Conservation (phyloP, 2,797 vertebrate genomes). For the Tangara arthus region DNA sequence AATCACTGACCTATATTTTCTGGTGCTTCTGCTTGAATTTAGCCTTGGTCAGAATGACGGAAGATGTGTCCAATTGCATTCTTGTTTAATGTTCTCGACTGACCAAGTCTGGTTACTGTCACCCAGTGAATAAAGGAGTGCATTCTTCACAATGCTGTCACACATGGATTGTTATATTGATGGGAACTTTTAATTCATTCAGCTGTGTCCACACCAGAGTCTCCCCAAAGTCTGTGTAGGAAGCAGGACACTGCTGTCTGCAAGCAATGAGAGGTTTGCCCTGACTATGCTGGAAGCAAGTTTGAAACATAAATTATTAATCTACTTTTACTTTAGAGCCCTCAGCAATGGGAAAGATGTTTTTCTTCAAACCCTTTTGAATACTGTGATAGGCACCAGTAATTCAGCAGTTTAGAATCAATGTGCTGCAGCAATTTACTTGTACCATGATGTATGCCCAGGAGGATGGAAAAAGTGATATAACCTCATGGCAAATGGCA, state of each 20-base stretch:
- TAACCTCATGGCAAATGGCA: conserved; percentile 20
- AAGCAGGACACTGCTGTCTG: not conserved
- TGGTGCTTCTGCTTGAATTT: conserved; percentile 55
- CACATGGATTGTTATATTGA: conserved; percentile 58
- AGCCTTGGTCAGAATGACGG: conserved; percentile 34
- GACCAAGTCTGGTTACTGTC: conserved; percentile 44
- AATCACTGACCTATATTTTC: conserved; percentile 68
- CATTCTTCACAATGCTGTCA: conserved; percentile 54
- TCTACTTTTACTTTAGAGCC: not conserved
- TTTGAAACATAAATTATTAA: conserved; percentile 46
- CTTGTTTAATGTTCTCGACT: conserved; percentile 55
- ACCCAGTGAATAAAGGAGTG: conserved; percentile 38
- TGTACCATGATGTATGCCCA: conserved; percentile 41
- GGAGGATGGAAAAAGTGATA: conserved; percentile 67
- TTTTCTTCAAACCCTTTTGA: conserved; percentile 6
- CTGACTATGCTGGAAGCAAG: not conserved
- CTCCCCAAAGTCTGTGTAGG: not conserved
- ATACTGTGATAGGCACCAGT: conserved; percentile 13
- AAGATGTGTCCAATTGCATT: conserved; percentile 58
- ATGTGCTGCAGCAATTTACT: conserved; percentile 57
- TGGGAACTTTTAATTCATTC: conserved; percentile 16
- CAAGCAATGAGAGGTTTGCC: not conserved
- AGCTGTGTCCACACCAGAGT: not conserved
- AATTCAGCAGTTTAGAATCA: conserved; percentile 58
- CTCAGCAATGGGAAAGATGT: not conserved